A percentile compares a stretch with the other conserved stretches of the same genome.
phyloP scores from a whole-genome alignment of 2,888 invertebrate species.

The Dione juno region DNA sequence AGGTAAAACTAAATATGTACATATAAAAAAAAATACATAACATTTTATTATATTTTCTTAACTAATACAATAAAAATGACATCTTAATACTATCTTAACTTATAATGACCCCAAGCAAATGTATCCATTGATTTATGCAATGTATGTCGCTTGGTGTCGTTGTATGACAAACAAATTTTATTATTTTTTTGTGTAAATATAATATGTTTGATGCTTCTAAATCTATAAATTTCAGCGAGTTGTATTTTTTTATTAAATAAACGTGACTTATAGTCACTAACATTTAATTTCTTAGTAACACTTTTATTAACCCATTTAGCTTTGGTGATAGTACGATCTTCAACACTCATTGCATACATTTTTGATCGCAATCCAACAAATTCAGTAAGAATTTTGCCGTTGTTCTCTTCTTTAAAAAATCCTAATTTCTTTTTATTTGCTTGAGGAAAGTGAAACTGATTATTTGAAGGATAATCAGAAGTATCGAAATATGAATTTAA shows the following conservation, averaged over 20 bases:
- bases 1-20: too few species aligned
- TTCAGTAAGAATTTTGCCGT: slow-evolving; percentile 47
- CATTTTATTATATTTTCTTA: too few species aligned
- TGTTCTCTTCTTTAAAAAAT: slow-evolving; percentile 42
- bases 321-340: slow-evolving; percentile 44
- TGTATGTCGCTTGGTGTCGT: background rate
- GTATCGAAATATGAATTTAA: slow-evolving; percentile 46
- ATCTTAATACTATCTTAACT: too few species aligned
- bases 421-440: slow-evolving; percentile 52
- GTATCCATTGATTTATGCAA: too few species aligned
- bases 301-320: slow-evolving; percentile 42
- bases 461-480: slow-evolving; percentile 51
- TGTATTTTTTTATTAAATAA: slow-evolving; percentile 38
- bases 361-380: slow-evolving; percentile 52
- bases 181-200: slow-evolving; percentile 45
- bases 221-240: slow-evolving; percentile 39
- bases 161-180: background rate
- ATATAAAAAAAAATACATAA: too few species aligned
- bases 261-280: background rate
- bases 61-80: too few species aligned
- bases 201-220: slow-evolving; percentile 43
- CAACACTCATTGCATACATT: slow-evolving; percentile 49
- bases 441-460: slow-evolving; percentile 51
- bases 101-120: too few species aligned
- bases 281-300: background rate